Evolutionary conservation across 35 echinoderm and acorn worm genomes (phyloP).

Genomic region (Strongylocentrotus purpuratus): DNA sequence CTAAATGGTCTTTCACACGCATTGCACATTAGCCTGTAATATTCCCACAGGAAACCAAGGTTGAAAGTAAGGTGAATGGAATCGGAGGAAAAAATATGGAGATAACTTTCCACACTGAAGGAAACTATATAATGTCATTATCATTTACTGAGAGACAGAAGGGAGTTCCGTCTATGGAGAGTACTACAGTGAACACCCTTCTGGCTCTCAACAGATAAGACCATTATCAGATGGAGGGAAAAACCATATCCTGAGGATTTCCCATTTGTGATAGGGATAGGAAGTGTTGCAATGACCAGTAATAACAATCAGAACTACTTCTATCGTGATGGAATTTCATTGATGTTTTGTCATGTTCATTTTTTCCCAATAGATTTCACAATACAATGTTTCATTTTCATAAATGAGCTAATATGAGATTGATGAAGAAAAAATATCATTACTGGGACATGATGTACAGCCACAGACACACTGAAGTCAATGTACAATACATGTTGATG

Average conservation of each 20-base stretch:
- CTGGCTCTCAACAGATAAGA: neutral
- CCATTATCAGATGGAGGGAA: neutral
- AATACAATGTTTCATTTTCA: too few species aligned
- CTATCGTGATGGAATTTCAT: neutral
- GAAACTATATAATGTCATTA: too few species aligned
- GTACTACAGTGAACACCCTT: neutral
- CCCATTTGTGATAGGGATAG: neutral
- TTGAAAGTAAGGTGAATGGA: too few species aligned
- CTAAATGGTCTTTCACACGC: too few species aligned
- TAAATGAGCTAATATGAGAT: neutral
- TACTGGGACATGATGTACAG: neutral
- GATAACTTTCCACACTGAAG: too few species aligned
- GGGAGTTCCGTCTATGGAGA: neutral
- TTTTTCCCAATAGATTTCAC: neutral
- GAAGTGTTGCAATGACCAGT: neutral
- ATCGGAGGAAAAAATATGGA: too few species aligned
- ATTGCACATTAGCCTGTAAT: too few species aligned
- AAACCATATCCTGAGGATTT: neutral
- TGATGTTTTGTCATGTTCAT: neutral
- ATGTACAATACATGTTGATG: neutral
- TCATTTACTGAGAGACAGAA: too few species aligned
- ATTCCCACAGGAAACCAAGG: too few species aligned
- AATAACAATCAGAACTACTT: neutral
- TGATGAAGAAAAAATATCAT: neutral
- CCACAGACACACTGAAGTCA: neutral